Base-by-base conservation (phyloP, 2,888 invertebrate genomes). In the Eupithecia abbreviata region DNA sequence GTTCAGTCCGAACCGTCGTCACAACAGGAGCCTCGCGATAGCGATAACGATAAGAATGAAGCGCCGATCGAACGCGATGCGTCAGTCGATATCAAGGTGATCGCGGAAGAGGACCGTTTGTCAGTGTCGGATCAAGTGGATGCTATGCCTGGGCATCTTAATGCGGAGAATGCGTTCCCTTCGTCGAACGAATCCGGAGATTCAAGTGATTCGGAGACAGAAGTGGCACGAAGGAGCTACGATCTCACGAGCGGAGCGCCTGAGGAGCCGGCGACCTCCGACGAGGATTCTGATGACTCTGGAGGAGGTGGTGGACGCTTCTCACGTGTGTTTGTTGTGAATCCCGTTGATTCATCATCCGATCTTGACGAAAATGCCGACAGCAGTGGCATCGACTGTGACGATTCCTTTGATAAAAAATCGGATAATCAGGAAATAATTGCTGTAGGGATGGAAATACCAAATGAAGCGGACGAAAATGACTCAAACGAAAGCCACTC, bases 241-340 rank as follows among this genome's bases (percentile, higher is more conserved):
- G 94, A 95, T 78, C 86, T 95, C 66, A 92, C 91, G 42, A 94
- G 92, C 78, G 92, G 92, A 30, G 93, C 93, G 68, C 94, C 95
- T 42, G 93, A 93, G 71, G 93, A 94, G 82, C 93, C 92, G 42
- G 92, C 93, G 66, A 95, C 96, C 4, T 89, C 95, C 0, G 92
- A 93, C 67, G 95, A 95, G 76, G 95, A 95, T 82, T 95, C 95
- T 0, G 94, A 93, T 51, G 95, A 95, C 80, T 95, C 95, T 0
- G 96, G 96, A 87, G 82, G 96, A 88, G 86, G 96, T 89, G 86
- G 96, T 88, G 92, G 95, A 86, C 92, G 91, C 72, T 97, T 97
- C 85, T 96, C 96, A 55, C 95, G 96, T 75, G 96, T 97, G 30
- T 97, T 97, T 86, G 96, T 97, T 1, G 96, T 97, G 41, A 97